A percentile compares a stretch with the other conserved stretches of the same genome.
Conservation (phyloP, 2,113 vertebrate genomes). For the Zapornia atra region DNA sequence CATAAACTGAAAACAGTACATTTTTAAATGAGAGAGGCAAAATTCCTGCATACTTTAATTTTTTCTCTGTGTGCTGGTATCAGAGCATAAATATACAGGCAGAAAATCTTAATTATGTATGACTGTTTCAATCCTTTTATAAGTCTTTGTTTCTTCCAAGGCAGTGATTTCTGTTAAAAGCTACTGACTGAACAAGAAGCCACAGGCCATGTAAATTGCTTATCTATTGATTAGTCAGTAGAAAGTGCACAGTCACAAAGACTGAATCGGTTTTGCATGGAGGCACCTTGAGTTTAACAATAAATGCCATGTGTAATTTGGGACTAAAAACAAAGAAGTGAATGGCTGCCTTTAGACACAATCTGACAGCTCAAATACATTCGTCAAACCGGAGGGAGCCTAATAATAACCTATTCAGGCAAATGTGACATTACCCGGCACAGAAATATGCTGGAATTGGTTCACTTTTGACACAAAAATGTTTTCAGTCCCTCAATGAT, state of each 20-base stretch:
- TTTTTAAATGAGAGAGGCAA: neutral
- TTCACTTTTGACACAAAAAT: neutral
- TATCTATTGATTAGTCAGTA: slow-evolving; percentile 42
- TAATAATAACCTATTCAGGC: slow-evolving; percentile 13
- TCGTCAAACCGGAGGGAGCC: neutral
- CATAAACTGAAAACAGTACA: neutral
- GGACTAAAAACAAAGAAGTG: slow-evolving; percentile 23
- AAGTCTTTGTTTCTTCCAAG: neutral
- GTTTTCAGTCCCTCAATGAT: neutral
- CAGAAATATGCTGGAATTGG: neutral
- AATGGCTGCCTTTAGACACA: neutral
- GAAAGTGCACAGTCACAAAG: neutral
- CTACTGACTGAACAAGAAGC: neutral
- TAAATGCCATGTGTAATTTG: slow-evolving; percentile 51
- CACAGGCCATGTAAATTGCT: slow-evolving; percentile 1
- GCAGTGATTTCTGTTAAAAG: slow-evolving; percentile 28
- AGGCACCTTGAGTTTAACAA: slow-evolving; percentile 50
- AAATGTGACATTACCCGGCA: neutral
- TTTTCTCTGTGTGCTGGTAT: neutral
- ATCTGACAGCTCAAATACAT: slow-evolving; percentile 21
- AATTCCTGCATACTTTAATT: neutral
- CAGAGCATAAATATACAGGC: neutral
- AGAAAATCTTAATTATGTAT: neutral
- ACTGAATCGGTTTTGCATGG: neutral
- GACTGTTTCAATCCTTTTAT: neutral